Evolutionary conservation across 2,888 invertebrate genomes (phyloP), one percentile per base, ranked within the genome.

Genomic region (Lordiphosa andalusiaca): DNA sequence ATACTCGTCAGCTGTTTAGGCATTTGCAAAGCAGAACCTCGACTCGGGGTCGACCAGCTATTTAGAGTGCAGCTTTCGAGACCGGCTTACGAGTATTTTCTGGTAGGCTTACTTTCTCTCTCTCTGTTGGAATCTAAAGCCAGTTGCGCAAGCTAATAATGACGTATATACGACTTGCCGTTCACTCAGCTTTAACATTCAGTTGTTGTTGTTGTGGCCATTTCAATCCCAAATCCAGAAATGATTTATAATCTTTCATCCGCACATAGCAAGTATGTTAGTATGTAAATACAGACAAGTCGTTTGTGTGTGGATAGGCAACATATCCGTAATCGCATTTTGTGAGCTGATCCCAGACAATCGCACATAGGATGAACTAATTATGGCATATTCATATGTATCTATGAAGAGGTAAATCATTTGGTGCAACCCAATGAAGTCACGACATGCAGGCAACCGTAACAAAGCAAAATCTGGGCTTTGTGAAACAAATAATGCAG

Each of bases 171-270:
- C 68, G 78, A 60, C 53, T 73, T 65, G 66, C 76, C 83, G 61
- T 78, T 84, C 83, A 77, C 76, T 78, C 55, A 59, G 47, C 57
- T 61, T 59, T 63, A 63, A 59, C 49, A 67, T 60, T 68, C 36
- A 33, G 44, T 36, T 25, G 30, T 12, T 19, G 25, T 67, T 46
- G 49, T 23, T 49, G 30, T 13, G 13, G 13, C 13, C 30, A 30
- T 58, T 50, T 62, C 58, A 57, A 57, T 41, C 42, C 9, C 23
- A 73, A 67, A 55, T 58, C 84, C 84, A 76, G 75, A 80, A 83
- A 73, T 53, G 56, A 61, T 65, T 69, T 73, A 80, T 76, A 70
- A 58, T 51, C 66, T 55, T 63, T 55, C 46, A 38, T 40, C n/a
- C 46, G 38, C 40, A 12, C 25, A 30, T 47, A 47, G 6, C 59